A percentile compares a stretch with the other conserved stretches of the same genome.
These are phyloP conservation scores for Lutjanus campechanus DNA, from an alignment of 2,797 vertebrate species.

Conservation along the genomic window DNA sequence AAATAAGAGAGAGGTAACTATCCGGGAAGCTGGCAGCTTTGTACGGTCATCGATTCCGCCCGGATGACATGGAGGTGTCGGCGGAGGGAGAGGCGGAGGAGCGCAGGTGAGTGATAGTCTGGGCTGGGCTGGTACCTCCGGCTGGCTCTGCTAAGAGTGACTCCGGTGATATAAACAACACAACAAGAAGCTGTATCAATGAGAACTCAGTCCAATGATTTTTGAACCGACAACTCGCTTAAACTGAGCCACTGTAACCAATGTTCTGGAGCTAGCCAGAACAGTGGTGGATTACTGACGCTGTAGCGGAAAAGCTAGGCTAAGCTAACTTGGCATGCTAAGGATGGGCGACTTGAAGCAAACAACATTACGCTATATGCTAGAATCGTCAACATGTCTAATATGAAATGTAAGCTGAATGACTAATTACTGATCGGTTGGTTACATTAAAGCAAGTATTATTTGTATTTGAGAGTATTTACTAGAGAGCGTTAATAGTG, in stretches of 20 bases:
- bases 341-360: not conserved
- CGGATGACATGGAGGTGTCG: constrained; percentile 77
- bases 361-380: not conserved
- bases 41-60: constrained; percentile 47
- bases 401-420: rapidly evolving
- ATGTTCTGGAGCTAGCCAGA: not conserved
- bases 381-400: not conserved
- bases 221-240: not conserved
- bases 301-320: constrained; percentile 23
- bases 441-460: not conserved
- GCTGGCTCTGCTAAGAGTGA: not conserved
- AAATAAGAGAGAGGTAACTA: not conserved
- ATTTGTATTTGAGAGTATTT: not conserved
- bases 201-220: rapidly evolving
- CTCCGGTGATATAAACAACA: not conserved
- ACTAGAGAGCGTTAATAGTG: not conserved
- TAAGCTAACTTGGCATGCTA: constrained; percentile 42
- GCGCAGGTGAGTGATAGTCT: constrained; percentile 74
- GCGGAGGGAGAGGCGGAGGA: constrained; percentile 80
- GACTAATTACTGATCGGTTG: rapidly evolving
- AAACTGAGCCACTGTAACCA: not conserved
- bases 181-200: rapidly evolving
- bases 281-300: not conserved
- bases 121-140: not conserved
- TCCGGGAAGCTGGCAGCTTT: constrained; percentile 60